Evolutionary conservation across 2,113 vertebrate genomes (phyloP).

Genomic region (Melanerpes aurifrons): DNA sequence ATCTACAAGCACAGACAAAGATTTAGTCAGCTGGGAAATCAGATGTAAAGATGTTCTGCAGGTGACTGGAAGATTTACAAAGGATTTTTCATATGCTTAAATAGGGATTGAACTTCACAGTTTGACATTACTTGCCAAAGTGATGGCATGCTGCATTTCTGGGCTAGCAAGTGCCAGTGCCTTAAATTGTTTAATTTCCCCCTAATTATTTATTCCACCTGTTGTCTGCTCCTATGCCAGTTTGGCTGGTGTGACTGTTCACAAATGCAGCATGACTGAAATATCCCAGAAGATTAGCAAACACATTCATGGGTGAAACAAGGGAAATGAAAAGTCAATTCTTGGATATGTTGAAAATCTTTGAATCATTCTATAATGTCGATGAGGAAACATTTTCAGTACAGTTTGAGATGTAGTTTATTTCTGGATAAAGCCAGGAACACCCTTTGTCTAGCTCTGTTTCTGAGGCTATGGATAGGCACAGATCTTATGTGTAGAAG

Average conservation of each 20-base stretch:
- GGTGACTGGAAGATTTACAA: neutral
- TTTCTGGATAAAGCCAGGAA: neutral
- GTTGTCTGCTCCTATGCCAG: neutral
- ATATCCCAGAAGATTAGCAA: neutral
- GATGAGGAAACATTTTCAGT: neutral
- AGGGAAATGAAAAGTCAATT: neutral
- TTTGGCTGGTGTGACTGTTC: neutral
- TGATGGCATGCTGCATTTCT: neutral
- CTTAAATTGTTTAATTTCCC: neutral
- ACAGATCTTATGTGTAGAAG: neutral
- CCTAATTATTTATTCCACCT: neutral
- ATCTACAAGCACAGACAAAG: neutral
- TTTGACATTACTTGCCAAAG: neutral
- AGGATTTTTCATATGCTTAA: neutral
- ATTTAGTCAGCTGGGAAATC: neutral
- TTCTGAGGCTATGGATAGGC: rapidly evolving
- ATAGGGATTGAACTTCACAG: neutral
- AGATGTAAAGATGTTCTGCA: neutral
- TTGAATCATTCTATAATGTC: neutral
- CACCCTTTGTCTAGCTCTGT: neutral
- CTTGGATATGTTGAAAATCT: neutral
- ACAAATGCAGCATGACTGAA: neutral
- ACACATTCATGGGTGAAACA: neutral
- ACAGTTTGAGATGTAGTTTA: neutral
- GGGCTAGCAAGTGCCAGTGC: neutral